Evolutionary conservation across 2,797 vertebrate species (phyloP), one percentile per base, ranked within the genome.

Genomic region (Eulemur coronatus): DNA sequence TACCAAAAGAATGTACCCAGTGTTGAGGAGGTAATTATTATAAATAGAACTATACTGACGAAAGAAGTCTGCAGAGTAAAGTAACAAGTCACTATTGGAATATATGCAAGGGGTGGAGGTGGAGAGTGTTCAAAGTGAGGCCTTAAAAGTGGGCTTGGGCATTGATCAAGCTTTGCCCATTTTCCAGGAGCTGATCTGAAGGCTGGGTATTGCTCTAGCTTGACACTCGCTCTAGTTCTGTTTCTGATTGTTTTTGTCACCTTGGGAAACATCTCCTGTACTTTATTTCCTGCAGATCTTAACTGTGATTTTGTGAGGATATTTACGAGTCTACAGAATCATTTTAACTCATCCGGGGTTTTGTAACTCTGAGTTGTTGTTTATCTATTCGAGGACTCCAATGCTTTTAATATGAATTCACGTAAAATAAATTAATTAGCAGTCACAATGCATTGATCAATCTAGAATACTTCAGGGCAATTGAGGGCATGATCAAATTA

Each of bases 401-500:
- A 14, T 93, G 67, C 80, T 7, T 1, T 86, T 94, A 81, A 81
- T 96, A 90, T 28, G 94, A 79, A 82, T 92, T 81, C 41, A n/a
- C n/a, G 0, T 97, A 35, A 95, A 94, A 89, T 93, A 96, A 97
- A 65, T 92, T 61, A 69, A 52, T 48, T 4, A 43, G 38, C 65
- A 13, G 11, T 50, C 84, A 65, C 11, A 70, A 33, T n/a, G n/a
- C 57, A 24, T 41, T 93, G 72, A 69, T 94, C 69, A 61, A 1
- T 72, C 69, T 76, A 33, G 95, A 97, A 82, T 67, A 95, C 65
- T 65, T 96, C 41, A n/a, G 30, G 76, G 20, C 92, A 97, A 18
- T 35, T 81, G 57, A 73, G 46, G 95, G 50, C 57, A 63, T 94
- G 96, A 92, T 84, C 92, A 93, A 50, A 59, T 93, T 65, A 72